Evolutionary conservation across 2,113 vertebrate genomes (phyloP).

Genomic region (Hippoglossus stenolepis): DNA sequence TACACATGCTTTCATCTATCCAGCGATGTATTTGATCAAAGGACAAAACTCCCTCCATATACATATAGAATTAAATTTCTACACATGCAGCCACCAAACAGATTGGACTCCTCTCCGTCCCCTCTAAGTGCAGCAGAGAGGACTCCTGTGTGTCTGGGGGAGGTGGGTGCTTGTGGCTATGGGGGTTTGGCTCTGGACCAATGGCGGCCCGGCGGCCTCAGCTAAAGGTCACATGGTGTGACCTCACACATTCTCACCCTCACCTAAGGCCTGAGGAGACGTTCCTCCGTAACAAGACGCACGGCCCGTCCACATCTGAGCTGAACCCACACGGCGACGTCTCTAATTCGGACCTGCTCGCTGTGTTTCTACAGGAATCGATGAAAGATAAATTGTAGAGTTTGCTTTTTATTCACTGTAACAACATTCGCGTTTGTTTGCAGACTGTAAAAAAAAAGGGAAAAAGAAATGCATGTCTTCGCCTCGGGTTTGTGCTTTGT

Average conservation of each 20-base stretch:
- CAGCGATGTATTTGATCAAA: background rate
- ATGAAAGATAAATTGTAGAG: background rate
- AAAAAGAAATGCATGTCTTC: background rate
- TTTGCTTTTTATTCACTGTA: conserved; percentile 9
- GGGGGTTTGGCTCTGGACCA: conserved; percentile 66
- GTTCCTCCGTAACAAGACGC: conserved; percentile 48
- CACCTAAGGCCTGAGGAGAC: conserved; percentile 66
- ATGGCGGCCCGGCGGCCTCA: conserved; percentile 64
- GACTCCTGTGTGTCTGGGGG: conserved; percentile 55
- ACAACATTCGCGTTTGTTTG: conserved; percentile 15
- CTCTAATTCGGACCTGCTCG: background rate
- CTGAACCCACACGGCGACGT: background rate
- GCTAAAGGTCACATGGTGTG: conserved; percentile 76
- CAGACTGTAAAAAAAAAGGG: background rate
- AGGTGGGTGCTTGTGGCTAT: conserved; percentile 18
- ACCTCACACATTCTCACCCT: conserved; percentile 82
- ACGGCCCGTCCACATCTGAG: background rate
- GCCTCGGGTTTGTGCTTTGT: conserved; percentile 6
- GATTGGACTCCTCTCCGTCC: conserved; percentile 21
- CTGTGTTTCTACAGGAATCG: background rate
- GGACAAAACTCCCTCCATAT: background rate
- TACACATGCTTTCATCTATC: too few relatives aligned
- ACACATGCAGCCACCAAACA: conserved; percentile 8
- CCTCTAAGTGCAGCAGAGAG: conserved; percentile 23
- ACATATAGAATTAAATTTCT: background rate